Conservation (phyloP, 2,888 invertebrate species). For the Girardia tigrina region DNA sequence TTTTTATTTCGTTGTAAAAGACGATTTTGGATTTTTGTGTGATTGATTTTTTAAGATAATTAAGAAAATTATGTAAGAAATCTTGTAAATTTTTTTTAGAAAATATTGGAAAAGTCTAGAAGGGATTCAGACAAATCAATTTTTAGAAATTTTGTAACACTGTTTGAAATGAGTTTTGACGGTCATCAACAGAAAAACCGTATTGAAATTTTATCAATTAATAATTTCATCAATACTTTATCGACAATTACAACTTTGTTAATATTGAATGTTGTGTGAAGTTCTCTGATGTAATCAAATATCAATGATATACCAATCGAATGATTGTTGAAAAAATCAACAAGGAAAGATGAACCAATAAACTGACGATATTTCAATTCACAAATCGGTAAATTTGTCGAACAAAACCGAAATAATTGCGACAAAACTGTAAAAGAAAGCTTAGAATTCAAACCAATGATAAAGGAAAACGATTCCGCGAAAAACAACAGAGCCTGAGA, state of each 20-base stretch:
- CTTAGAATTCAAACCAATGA: not conserved
- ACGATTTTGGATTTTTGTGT: too few species aligned
- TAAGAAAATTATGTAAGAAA: too few species aligned
- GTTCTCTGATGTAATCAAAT: not conserved
- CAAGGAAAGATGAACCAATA: not conserved
- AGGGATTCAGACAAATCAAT: too few species aligned
- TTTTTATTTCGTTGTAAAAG: too few species aligned
- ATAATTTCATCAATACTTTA: not conserved
- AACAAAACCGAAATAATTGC: not conserved
- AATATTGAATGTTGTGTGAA: not conserved
- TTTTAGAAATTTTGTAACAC: too few species aligned
- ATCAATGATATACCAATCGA: not conserved
- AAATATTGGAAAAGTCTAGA: too few species aligned
- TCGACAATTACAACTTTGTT: not conserved
- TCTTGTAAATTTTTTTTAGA: too few species aligned
- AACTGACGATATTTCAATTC: slow-evolving; percentile 3
- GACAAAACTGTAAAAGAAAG: not conserved
- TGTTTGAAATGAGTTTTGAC: too few species aligned
- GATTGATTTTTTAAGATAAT: too few species aligned
- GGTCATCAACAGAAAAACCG: too few species aligned
- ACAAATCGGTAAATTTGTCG: not conserved
- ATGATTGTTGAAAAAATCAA: slow-evolving; percentile 2
- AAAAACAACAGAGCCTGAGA: not conserved
- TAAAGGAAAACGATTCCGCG: not conserved
- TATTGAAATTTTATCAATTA: too few species aligned